Evolutionary conservation across 2,113 vertebrate genomes (phyloP).

Genomic region (Antechinus stuartii): DNA sequence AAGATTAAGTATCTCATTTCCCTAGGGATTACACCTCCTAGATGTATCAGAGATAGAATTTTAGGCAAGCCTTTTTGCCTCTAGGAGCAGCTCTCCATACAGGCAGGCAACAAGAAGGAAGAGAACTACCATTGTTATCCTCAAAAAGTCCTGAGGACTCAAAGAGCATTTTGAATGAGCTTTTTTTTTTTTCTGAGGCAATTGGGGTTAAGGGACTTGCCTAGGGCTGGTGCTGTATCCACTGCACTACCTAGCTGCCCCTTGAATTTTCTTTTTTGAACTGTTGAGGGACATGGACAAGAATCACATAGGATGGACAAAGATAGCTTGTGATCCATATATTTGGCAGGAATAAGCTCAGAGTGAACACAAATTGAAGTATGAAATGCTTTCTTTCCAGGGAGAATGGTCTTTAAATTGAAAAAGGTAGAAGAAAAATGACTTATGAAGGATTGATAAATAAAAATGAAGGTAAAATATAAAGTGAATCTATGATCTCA

Average conservation of each 20-base stretch:
- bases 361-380: not conserved
- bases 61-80: not conserved
- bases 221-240: too few relatives aligned
- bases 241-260: too few relatives aligned
- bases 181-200: not conserved
- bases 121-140: not conserved
- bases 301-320: not conserved
- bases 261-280: not conserved
- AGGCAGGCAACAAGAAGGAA: not conserved
- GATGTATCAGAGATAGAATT: not conserved
- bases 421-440: not conserved
- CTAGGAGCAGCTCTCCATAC: not conserved
- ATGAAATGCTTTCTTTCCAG: not conserved
- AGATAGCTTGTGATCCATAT: not conserved
- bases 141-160: not conserved
- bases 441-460: not conserved
- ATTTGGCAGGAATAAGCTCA: not conserved
- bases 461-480: not conserved
- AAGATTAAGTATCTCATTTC: not conserved
- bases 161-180: not conserved
- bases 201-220: too few relatives aligned
- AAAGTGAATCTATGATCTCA: not conserved
- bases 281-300: not conserved
- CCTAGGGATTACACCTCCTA: not conserved
- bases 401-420: not conserved